These are phyloP conservation scores for Drosophila koepferae DNA, from an alignment of 2,888 invertebrate genomes.

Conservation along the genomic window DNA sequence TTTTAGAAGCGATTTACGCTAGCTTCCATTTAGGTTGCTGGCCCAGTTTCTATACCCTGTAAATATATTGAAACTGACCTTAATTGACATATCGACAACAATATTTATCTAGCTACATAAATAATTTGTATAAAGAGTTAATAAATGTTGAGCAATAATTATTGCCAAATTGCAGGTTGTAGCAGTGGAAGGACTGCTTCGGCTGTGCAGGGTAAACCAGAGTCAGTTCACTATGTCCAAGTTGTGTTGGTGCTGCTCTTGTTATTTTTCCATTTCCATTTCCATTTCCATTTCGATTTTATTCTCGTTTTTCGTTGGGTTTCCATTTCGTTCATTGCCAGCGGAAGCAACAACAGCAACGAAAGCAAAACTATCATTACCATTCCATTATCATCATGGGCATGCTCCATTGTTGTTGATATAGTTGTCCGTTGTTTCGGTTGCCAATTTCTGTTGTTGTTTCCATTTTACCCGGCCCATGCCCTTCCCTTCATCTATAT, in stretches of 20 bases:
- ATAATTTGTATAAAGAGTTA: neutral
- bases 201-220: neutral
- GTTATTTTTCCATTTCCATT: conserved; percentile 25
- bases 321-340: conserved; percentile 62
- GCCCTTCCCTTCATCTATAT: neutral
- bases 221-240: neutral
- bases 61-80: neutral
- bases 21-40: conserved; percentile 63
- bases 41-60: conserved; percentile 21
- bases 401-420: conserved; percentile 52
- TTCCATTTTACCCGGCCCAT: conserved; percentile 18
- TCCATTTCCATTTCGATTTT: conserved; percentile 43
- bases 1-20: conserved; percentile 66
- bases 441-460: conserved; percentile 55
- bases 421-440: conserved; percentile 26
- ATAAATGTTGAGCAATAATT: neutral
- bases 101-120: too few relatives aligned
- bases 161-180: neutral
- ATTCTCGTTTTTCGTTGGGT: conserved; percentile 68
- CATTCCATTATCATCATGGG: conserved; percentile 70
- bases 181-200: neutral
- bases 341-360: conserved; percentile 19
- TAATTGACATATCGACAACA: neutral
- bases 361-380: conserved; percentile 56
- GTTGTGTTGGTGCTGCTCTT: conserved; percentile 25